phyloP scores from a whole-genome alignment of 1,140 invertebrate genomes.

The Homalodisca vitripennis region DNA sequence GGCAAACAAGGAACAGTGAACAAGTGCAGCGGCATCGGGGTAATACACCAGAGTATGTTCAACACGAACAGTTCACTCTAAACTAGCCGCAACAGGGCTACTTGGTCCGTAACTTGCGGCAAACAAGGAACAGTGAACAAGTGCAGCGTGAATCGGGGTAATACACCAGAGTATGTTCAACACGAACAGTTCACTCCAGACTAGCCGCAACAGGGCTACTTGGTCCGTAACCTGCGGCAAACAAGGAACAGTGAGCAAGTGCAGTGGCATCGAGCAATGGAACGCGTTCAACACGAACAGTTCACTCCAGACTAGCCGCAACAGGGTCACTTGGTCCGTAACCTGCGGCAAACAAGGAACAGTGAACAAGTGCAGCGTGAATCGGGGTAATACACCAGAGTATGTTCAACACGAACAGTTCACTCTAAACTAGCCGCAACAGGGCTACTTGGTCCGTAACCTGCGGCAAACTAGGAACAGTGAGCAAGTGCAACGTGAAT shows the following conservation, averaged over 20 bases:
- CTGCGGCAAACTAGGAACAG: too few relatives aligned
- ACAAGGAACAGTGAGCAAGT: constrained; percentile 91
- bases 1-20: too few relatives aligned
- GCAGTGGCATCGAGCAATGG: constrained; percentile 96
- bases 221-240: constrained; percentile 89
- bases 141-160: too few relatives aligned
- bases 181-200: too few relatives aligned
- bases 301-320: constrained; percentile 96
- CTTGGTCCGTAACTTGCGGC: constrained; percentile 72
- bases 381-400: constrained; percentile 98
- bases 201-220: too few relatives aligned
- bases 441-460: constrained; percentile 86
- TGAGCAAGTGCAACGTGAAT: too few relatives aligned
- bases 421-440: constrained; percentile 93
- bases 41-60: constrained; percentile 97
- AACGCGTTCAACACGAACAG: constrained; percentile 97
- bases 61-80: constrained; percentile 98
- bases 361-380: too few relatives aligned
- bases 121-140: too few relatives aligned
- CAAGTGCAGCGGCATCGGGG: constrained; percentile 96
- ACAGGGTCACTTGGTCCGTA: constrained; percentile 85
- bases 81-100: constrained; percentile 90
- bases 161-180: too few relatives aligned
- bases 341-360: too few relatives aligned
- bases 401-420: constrained; percentile 96